These are phyloP conservation scores for Perizoma affinitatum DNA, from an alignment of 2,888 invertebrate species.

Conservation along the genomic window DNA sequence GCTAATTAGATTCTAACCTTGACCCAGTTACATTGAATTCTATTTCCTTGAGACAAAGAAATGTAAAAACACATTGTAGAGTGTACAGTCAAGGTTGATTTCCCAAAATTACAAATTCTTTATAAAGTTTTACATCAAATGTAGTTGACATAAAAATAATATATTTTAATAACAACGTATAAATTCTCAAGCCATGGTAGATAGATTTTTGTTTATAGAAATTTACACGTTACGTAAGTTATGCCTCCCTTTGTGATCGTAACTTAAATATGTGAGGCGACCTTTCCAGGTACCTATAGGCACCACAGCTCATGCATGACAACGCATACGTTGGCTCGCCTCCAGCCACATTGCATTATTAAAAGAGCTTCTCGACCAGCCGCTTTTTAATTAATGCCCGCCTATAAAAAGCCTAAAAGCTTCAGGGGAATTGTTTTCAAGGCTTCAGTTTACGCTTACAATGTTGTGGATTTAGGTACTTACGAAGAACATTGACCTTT, in stretches of 20 bases:
- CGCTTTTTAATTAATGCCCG: conserved; percentile 59
- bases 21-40: conserved; percentile 33
- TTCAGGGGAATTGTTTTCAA: conserved; percentile 42
- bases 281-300: conserved; percentile 50
- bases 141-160: conserved; percentile 1
- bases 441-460: conserved; percentile 36
- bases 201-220: conserved; percentile 28
- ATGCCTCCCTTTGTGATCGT: conserved; percentile 19
- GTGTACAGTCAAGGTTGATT: background rate
- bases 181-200: conserved; percentile 28
- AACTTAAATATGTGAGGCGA: conserved; percentile 47
- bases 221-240: conserved; percentile 34
- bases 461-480: conserved; percentile 17
- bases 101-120: background rate
- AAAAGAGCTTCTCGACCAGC: conserved; percentile 53
- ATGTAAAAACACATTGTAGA: background rate
- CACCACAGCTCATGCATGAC: conserved; percentile 58
- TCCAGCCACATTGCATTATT: conserved; percentile 62
- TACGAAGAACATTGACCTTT: conserved; percentile 20
- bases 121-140: background rate
- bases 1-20: conserved; percentile 43
- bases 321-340: conserved; percentile 55
- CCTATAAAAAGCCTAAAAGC: conserved; percentile 49
- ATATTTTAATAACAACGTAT: conserved; percentile 26
- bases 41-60: conserved; percentile 18